Base-by-base conservation (phyloP, 2,888 invertebrate species). In the Spodoptera exigua region DNA sequence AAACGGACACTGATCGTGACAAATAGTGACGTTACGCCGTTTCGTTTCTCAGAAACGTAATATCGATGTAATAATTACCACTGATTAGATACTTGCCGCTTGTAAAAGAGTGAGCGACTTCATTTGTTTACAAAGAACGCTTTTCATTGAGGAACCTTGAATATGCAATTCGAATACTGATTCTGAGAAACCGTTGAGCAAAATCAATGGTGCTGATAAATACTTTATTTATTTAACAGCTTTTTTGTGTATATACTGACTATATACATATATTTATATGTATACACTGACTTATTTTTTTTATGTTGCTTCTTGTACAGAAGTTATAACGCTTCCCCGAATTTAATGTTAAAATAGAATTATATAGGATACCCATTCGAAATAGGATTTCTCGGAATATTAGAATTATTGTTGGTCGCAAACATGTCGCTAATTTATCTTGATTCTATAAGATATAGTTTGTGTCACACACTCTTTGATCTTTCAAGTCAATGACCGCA, bases 131-230 rank as follows among this genome's bases (percentile, higher is more conserved):
- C 2, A 10, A 45, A 27, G 21, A 27, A 21, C 40, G 40, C 3
- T 17, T 40, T 43, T 54, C 36, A 64, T 47, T 47, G 35, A 56
- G 44, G 57, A 17, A 45, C 49, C 60, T 64, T 53, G 32, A 34
- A 27, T 57, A 49, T 47, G 39, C 47, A 59, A 61, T 44, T 47
- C 40, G 56, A 56, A 47, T 57, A 63, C 34, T 47, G 3, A 47
- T 67, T 46, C 49, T 40, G 27, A 60, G 59, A 61, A 49, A 32
- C 37, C 40, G 43, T 51, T 44, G 21, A 49, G 14, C 40, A 7
- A 44, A 74, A 66, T 73, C 70, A 56, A 55, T 53, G 55, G 49
- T 17, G 52, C 34, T 53, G 54, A 73, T 61, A 18, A 46, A 58
- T 60, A 32, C 55, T 34, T 58, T 62, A 61, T 63, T 61, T 63